These are phyloP conservation scores for Xestobium rufovillosum DNA, from an alignment of 2,888 invertebrate genomes.

Conservation along the genomic window DNA sequence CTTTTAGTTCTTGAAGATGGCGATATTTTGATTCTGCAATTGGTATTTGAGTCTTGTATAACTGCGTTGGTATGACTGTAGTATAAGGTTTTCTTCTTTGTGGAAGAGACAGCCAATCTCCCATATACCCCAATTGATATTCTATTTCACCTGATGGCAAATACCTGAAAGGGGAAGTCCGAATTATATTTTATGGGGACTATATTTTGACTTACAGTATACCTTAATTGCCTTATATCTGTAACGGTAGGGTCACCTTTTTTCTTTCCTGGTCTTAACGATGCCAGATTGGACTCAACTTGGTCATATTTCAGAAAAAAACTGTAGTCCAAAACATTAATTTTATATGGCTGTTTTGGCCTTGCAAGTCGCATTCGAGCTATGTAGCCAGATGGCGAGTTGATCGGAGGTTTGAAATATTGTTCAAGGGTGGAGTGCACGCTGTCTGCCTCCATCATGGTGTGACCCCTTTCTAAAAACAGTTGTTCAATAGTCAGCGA, in stretches of 20 bases:
- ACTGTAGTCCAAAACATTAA: constrained; percentile 7
- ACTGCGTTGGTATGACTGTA: background rate
- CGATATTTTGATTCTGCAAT: background rate
- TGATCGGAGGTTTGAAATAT: constrained; percentile 9
- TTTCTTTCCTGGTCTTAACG: constrained; percentile 9
- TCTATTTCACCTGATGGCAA: too few species aligned
- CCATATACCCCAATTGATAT: constrained; percentile 2
- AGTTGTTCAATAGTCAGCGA: constrained; percentile 11
- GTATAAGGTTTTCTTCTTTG: background rate
- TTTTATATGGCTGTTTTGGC: constrained; percentile 13
- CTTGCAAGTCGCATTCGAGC: constrained; percentile 10
- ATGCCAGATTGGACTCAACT: background rate
- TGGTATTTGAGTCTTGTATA: background rate
- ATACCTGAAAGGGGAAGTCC: too few species aligned
- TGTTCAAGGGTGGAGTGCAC: constrained; percentile 11
- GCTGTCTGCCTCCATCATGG: constrained; percentile 16
- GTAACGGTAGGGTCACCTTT: constrained; percentile 6
- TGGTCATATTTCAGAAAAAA: constrained; percentile 11
- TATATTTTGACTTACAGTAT: background rate
- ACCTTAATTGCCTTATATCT: constrained; percentile 4
- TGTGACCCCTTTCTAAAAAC: constrained; percentile 15
- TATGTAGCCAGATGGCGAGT: constrained; percentile 11
- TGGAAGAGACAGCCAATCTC: background rate
- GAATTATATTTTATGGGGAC: too few species aligned
- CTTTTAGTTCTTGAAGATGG: background rate